phyloP scores from a whole-genome alignment of 1,140 invertebrate genomes.

The Wasmannia auropunctata region DNA sequence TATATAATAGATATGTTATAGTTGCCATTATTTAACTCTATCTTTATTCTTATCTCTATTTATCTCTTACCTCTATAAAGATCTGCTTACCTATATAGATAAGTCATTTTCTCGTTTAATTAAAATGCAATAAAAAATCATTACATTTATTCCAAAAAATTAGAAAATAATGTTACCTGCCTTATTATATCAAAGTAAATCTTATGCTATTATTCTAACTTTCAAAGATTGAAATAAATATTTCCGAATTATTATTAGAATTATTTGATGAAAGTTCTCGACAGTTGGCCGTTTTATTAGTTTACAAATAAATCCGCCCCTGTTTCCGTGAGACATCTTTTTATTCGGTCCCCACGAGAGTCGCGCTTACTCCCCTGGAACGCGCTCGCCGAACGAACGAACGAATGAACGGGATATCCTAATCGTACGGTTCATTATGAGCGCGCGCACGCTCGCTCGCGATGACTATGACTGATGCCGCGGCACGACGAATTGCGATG shows the following conservation, averaged over 20 bases:
- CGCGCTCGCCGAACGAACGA: constrained; percentile 55
- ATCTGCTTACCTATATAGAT: neutral
- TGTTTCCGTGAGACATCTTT: constrained; percentile 34
- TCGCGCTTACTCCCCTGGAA: constrained; percentile 45
- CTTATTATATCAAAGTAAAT: neutral
- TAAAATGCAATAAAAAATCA: neutral
- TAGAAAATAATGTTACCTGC: neutral
- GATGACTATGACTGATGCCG: constrained; percentile 74
- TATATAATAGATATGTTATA: neutral
- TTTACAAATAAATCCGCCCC: constrained; percentile 1
- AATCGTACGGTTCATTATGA: constrained; percentile 75
- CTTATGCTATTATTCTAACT: neutral
- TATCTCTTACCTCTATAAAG: neutral
- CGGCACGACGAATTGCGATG: constrained; percentile 74
- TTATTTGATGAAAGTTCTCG: neutral
- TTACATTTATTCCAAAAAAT: neutral
- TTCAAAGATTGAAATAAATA: neutral
- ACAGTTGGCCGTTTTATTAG: too few species aligned
- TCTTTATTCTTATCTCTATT: neutral
- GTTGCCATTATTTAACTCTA: neutral
- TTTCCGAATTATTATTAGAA: neutral
- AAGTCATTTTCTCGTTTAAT: neutral
- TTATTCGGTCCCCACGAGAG: constrained; percentile 44
- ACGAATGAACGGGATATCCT: constrained; percentile 68
- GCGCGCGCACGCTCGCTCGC: constrained; percentile 66